Conservation (phyloP, 2,888 invertebrate species). For the Athalia rosae region DNA sequence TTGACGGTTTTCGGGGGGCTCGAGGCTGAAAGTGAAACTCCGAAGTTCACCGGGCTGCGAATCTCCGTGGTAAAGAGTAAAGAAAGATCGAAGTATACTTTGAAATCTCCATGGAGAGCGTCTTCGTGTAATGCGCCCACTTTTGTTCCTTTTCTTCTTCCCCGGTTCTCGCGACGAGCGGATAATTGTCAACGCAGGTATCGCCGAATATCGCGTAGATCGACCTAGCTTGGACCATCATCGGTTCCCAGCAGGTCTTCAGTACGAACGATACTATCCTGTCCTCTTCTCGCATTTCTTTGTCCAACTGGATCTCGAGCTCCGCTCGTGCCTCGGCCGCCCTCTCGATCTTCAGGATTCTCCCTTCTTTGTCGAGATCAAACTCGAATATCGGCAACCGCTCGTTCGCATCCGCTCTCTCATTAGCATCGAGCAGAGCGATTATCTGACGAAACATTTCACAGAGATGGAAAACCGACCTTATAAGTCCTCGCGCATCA, state of each 20-base stretch:
- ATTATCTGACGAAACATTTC: conserved; percentile 57
- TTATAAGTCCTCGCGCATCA: conserved; percentile 12
- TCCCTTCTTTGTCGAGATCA: conserved; percentile 76
- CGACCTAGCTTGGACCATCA: conserved; percentile 73
- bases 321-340: conserved; percentile 75
- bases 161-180: conserved; percentile 72
- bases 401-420: conserved; percentile 75
- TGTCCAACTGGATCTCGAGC: conserved; percentile 74
- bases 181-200: conserved; percentile 77
- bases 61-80: not conserved
- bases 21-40: conserved; percentile 7
- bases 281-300: conserved; percentile 77
- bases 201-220: conserved; percentile 71
- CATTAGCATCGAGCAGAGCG: conserved; percentile 75
- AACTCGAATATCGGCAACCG: conserved; percentile 78
- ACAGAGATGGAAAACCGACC: conserved; percentile 18
- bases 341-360: conserved; percentile 69
- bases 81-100: conserved; percentile 1
- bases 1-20: conserved; percentile 25
- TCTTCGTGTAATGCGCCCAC: conserved; percentile 69
- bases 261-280: conserved; percentile 77
- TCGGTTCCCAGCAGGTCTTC: conserved; percentile 77
- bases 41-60: not conserved
- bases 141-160: conserved; percentile 67
- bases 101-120: conserved; percentile 68